Base-by-base conservation (phyloP, 2,888 invertebrate genomes). In the Geotrupes spiniger region DNA sequence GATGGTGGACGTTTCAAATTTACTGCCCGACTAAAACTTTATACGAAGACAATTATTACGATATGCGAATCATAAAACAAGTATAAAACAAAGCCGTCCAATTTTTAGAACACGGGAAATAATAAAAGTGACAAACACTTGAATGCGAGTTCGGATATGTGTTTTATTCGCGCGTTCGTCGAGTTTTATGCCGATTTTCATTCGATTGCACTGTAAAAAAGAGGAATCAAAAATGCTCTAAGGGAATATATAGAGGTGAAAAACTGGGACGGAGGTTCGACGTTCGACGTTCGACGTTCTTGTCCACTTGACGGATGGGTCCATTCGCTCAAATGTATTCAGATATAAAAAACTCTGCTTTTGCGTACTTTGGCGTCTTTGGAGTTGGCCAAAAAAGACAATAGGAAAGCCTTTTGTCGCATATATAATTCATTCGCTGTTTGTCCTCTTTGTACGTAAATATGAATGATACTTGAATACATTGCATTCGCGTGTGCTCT, bases 101-200 rank as follows among this genome's bases (percentile, higher is more conserved):
- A 33, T 33, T 33, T 33, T 33, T 33, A 15, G 33, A 15, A 33
- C 33, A 33, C 33, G n/a, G 15, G 14, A 15, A 14, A 33, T 33
- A 33, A 33, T 33, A 33, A 33, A 33, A 33, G 33, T 15, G 12
- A 33, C 33, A 15, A 33, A 33, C 33, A 33, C 33, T 33, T 15
- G 33, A 33, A 33, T 33, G 33, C 14, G 33, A 33, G 33, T 33
- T 33, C 33, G 15, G 33, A 38, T 42, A 41, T 46, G 42, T 50
- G 42, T 50, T 50, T 50, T 50, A 50, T 46, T 46, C 42, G 45
- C 50, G 50, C 46, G 46, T 50, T 46, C 46, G 39, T 42, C 21
- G 46, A 50, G 31, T 46, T 50, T 50, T 50, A 50, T 46, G 37
- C 50, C 50, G 50, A 50, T 46, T 50, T 50, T 50, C 50, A 50